These are phyloP conservation scores for Grallaria varia DNA, from an alignment of 2,113 vertebrate species.

Conservation along the genomic window DNA sequence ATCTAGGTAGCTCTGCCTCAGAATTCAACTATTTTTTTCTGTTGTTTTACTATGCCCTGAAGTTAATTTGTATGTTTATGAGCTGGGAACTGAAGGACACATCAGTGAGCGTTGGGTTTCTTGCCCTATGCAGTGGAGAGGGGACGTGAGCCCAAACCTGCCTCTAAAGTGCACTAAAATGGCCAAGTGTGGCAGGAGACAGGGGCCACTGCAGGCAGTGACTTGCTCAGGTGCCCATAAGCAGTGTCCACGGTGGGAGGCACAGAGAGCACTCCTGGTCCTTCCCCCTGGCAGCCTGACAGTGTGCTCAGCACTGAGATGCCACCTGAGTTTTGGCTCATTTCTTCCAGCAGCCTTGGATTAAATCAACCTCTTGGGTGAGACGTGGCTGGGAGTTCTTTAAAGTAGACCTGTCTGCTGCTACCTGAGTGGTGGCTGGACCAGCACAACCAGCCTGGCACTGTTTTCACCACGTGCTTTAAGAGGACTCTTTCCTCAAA, in stretches of 20 bases:
- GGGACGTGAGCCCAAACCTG: background rate
- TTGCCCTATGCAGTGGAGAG: background rate
- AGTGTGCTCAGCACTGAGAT: background rate
- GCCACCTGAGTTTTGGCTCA: background rate
- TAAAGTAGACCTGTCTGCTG: background rate
- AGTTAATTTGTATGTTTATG: background rate
- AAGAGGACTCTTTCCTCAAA: background rate
- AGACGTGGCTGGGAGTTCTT: fast-evolving
- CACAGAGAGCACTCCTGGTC: background rate
- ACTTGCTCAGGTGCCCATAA: background rate
- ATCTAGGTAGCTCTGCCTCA: background rate
- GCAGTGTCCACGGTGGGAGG: background rate
- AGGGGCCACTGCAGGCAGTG: background rate
- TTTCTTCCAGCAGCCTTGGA: background rate
- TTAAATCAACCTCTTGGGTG: background rate
- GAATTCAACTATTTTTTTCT: background rate
- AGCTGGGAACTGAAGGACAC: background rate
- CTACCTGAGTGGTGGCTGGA: background rate
- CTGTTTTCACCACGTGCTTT: background rate
- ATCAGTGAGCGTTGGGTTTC: background rate
- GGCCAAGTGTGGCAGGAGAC: background rate
- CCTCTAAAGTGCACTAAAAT: background rate
- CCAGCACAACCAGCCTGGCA: background rate
- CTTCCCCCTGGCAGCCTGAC: fast-evolving
- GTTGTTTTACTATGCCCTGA: background rate